Base-by-base conservation (phyloP, 2,888 invertebrate genomes). In the Limnephilus lunatus region DNA sequence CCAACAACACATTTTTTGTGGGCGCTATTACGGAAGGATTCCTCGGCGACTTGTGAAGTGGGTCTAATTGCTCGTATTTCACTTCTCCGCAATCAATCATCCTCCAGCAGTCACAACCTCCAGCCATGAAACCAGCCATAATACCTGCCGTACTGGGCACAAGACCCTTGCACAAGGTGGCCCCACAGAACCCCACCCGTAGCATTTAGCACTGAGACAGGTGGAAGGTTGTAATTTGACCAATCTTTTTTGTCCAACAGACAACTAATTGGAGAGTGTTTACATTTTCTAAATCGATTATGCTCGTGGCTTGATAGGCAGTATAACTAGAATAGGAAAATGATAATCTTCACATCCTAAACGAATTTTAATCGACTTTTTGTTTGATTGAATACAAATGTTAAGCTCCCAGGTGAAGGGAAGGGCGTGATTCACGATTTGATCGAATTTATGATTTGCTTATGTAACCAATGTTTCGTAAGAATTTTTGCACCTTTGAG, bases 21-120 rank as follows among this genome's bases (percentile, higher is more conserved):
- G 53, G 35, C 48, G 80, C 91, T 81, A 92, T 90, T 92, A 92
- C 92, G 81, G 88, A 89, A 92, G 91, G 92, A 92, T 91, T 92
- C 92, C 92, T 88, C 90, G 39, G 35, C 90, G 91, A 91, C 86
- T 92, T 92, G 92, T 90, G 92, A 92, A 85, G 85, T 39, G 86
- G 90, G 68, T 85, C 91, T 92, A 92, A 92, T 92, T 92, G 92
- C 91, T 92, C 90, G 86, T 92, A 91, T 92, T 91, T 92, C 91
- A 82, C 92, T 32, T 48, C 53, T 85, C 83, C 25, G 68, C 93
- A 68, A 92, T 93, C 90, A 91, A 91, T 92, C 92, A 90, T 88
- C 91, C 85, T 80, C 85, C 85, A 35, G 85, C 85, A 25, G 68
- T 25, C 83, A 31, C 32, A 32, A 31, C 83, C 83, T 83, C 83